Evolutionary conservation across 1,140 invertebrate species (phyloP).

Genomic region (Rhagoletis pomonella): DNA sequence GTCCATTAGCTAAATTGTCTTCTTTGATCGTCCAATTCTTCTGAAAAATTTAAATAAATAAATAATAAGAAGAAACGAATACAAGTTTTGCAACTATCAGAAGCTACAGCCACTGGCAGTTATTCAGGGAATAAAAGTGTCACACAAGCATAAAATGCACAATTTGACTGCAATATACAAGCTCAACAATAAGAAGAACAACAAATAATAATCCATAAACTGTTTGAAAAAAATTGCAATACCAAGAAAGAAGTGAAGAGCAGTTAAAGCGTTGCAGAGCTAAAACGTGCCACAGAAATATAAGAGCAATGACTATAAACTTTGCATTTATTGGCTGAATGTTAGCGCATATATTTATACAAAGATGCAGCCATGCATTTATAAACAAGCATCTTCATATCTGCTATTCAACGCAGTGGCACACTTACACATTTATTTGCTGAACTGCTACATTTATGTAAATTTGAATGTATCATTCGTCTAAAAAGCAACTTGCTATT

Average conservation of each 20-base stretch:
- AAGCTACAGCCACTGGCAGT: not conserved
- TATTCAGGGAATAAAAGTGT: not conserved
- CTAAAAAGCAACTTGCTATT: not conserved
- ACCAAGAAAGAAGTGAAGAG: not conserved
- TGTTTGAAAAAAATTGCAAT: not conserved
- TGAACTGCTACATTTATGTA: not conserved
- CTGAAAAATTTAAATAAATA: no score
- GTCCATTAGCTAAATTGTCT: no score
- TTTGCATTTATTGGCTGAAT: not conserved
- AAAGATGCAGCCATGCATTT: no score
- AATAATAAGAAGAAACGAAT: not conserved
- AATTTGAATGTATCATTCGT: not conserved
- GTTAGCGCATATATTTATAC: not conserved
- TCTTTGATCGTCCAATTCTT: no score
- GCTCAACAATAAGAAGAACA: not conserved
- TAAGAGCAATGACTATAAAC: not conserved
- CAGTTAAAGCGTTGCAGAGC: not conserved
- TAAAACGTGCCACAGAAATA: not conserved
- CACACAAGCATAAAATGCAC: not conserved
- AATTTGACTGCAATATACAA: not conserved
- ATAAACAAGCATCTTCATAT: not conserved
- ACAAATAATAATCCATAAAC: not conserved
- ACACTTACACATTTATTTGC: not conserved
- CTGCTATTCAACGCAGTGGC: not conserved
- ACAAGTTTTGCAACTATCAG: not conserved